phyloP scores from a whole-genome alignment of 2,113 vertebrate species.

The Athene noctua region DNA sequence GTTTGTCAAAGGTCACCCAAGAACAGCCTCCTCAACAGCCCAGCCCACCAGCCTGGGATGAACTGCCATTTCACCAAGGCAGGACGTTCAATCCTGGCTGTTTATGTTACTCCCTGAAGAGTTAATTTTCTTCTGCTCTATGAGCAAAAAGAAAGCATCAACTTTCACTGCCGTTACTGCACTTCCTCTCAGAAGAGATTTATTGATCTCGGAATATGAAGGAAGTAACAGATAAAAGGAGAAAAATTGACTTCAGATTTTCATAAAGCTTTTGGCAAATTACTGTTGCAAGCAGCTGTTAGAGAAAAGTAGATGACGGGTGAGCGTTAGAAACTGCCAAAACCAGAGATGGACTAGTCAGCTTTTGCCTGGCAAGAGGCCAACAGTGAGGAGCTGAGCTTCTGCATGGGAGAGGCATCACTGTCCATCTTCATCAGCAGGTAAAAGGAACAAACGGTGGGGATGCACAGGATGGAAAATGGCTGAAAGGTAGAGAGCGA shows the following conservation, averaged over 20 bases:
- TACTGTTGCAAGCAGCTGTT: not conserved
- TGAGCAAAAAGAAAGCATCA: not conserved
- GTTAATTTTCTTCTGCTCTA: not conserved
- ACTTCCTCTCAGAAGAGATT: not conserved
- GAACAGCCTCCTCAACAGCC: not conserved
- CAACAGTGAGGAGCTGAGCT: not conserved
- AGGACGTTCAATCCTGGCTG: not conserved
- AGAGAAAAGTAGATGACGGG: not conserved
- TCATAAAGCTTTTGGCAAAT: not conserved
- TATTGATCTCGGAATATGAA: not conserved
- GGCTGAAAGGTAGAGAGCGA: not conserved
- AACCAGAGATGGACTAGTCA: not conserved
- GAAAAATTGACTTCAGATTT: not conserved
- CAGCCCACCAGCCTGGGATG: not conserved
- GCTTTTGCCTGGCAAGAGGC: not conserved
- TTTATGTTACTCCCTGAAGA: conserved; percentile 35
- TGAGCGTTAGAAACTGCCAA: not conserved
- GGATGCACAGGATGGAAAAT: not conserved
- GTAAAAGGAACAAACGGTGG: not conserved
- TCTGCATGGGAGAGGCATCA: not conserved
- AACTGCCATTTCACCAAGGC: not conserved
- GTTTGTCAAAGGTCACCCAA: not conserved
- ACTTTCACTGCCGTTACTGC: not conserved
- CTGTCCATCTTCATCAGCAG: not conserved
- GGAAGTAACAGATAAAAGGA: not conserved